Base-by-base conservation (phyloP, 2,113 vertebrate species). In the Cebidichthys violaceus region DNA sequence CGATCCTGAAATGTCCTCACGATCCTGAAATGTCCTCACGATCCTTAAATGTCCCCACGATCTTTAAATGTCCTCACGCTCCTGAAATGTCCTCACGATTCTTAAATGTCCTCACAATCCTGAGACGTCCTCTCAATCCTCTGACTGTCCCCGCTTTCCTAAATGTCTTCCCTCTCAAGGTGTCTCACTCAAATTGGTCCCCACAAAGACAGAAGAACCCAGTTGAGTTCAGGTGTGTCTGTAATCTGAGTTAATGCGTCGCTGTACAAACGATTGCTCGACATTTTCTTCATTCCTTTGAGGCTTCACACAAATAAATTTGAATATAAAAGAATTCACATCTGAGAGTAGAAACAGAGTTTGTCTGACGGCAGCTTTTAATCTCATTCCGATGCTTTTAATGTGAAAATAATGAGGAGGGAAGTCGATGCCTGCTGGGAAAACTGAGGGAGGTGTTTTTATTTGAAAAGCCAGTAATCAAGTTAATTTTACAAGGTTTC, bases 401-500 rank as follows among this genome's bases (percentile, higher is more conserved):
- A 94, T 92, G 86, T 78, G 85, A 89, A 83, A 86, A 86, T 93
- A 82, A 92, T 89, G 88, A 89, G 90, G 90, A 81, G 75, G 72
- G 35, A 35, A 57, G 54, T 20, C 4, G 22, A 69, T 52, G 62
- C 69, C 72, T 47, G n/a, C 55, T 60, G 75, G 70, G 57, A 22
- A 1, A 0, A 5, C 52, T 27, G 24, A 18, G 50, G 27, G 20
- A 52, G 3, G 22, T 52, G 50, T 52, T 52, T 9, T 88, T 52
- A 90, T 92, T 90, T 87, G 86, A 85, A 75, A 82, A 68, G 75
- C 35, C 71, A 54, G 79, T 90, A 92, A 93, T 89, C 35, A 35
- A 79, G 89, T 91, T 92, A 67, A 92, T 89, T 93, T 91, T 91
- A 91, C 80, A 70, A 87, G 85, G 75, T 92, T 93, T 92, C 84